These are phyloP conservation scores for Delphinus delphis DNA, from an alignment of 2,113 vertebrate species.

Conservation along the genomic window DNA sequence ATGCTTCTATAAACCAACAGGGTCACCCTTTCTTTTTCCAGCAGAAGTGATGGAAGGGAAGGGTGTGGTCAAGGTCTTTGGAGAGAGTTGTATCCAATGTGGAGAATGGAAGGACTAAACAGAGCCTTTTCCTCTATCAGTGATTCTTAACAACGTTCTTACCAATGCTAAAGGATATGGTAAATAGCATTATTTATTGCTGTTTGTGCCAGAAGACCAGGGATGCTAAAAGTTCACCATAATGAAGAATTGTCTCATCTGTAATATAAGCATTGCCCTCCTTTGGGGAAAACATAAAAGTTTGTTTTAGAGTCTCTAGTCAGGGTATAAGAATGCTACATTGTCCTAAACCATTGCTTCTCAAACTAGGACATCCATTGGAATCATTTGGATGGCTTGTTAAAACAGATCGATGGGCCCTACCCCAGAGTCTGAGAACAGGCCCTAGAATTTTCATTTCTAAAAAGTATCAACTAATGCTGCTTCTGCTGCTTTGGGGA, in stretches of 20 bases:
- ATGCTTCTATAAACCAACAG: neutral
- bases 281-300: neutral
- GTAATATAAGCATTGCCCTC: neutral
- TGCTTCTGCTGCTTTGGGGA: neutral
- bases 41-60: neutral
- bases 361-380: neutral
- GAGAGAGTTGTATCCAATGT: neutral
- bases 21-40: neutral
- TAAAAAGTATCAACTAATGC: neutral
- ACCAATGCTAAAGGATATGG: neutral
- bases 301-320: neutral
- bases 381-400: neutral
- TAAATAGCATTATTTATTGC: neutral
- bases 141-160: slow-evolving; percentile 2
- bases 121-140: neutral
- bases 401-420: neutral
- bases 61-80: neutral
- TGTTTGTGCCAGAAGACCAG: neutral
- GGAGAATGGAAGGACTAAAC: neutral
- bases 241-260: neutral
- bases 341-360: neutral
- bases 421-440: neutral
- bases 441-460: neutral
- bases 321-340: neutral
- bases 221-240: neutral